phyloP scores from a whole-genome alignment of 1,140 invertebrate species.

The Panulirus ornatus region DNA sequence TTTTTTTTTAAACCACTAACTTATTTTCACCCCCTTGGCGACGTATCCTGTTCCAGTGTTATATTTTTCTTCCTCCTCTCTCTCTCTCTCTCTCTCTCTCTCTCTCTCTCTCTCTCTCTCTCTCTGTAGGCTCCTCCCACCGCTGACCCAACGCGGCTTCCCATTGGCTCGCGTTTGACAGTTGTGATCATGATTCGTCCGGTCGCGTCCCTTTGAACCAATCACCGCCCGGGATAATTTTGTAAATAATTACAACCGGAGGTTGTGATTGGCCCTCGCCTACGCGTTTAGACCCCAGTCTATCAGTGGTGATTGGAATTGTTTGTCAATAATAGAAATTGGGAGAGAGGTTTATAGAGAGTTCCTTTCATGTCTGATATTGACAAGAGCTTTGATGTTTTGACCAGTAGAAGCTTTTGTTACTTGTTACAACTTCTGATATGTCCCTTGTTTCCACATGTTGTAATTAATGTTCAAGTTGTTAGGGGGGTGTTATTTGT shows the following conservation, averaged over 20 bases:
- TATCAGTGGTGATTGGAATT: background rate
- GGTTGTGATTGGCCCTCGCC: background rate
- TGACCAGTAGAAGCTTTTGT: background rate
- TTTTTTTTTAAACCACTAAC: background rate
- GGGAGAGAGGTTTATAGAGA: conserved; percentile 1
- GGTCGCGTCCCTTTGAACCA: background rate
- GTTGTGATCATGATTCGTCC: background rate
- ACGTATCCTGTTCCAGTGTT: background rate
- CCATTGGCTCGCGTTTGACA: background rate
- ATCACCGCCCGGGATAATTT: background rate
- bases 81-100: conserved; percentile 47
- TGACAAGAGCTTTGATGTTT: background rate
- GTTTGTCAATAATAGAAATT: conserved; percentile 21
- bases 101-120: conserved; percentile 32
- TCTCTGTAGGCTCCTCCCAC: background rate
- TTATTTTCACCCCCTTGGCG: background rate
- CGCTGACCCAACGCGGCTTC: background rate
- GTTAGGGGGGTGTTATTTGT: too few relatives aligned
- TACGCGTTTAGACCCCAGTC: background rate
- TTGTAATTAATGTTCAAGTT: background rate
- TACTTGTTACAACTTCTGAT: too few relatives aligned
- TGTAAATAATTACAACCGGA: background rate
- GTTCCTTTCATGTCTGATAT: background rate
- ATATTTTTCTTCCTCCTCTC: background rate
- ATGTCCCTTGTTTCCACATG: too few relatives aligned